Percentiles rank a stretch among this genome's conserved stretches.
Evolutionary conservation across 2,113 vertebrate species (phyloP).

Genomic region (Raja brachyura): DNA sequence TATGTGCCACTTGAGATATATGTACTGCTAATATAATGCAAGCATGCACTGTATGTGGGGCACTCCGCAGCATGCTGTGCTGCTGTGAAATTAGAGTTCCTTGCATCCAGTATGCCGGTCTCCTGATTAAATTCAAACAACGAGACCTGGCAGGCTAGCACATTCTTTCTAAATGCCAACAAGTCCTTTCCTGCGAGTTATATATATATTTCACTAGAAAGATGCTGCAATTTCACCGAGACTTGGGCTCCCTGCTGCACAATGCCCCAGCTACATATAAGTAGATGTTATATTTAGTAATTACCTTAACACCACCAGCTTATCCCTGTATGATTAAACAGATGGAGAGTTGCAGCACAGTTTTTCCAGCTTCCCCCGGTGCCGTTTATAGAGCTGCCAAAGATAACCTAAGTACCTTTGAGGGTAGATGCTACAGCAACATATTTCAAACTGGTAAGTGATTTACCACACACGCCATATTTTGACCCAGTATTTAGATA

Average conservation of each 20-base stretch:
- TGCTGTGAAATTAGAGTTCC: neutral
- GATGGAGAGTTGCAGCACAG: slow-evolving; percentile 36
- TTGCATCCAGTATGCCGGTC: neutral
- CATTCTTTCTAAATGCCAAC: slow-evolving; percentile 36
- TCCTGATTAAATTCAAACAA: slow-evolving; percentile 33
- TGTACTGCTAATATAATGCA: slow-evolving; percentile 22
- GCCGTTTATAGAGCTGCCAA: slow-evolving; percentile 37
- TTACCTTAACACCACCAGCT: slow-evolving; percentile 36
- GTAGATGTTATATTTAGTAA: slow-evolving; percentile 39
- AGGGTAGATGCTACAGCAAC: slow-evolving; percentile 33
- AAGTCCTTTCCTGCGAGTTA: slow-evolving; percentile 28
- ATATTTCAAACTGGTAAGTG: slow-evolving; percentile 38
- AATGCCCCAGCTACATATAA: slow-evolving; percentile 38
- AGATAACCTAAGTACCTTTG: slow-evolving; percentile 34
- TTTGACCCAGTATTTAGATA: slow-evolving; percentile 38
- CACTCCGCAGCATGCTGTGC: neutral
- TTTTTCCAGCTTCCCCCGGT: slow-evolving; percentile 37
- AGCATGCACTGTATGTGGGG: slow-evolving; percentile 23
- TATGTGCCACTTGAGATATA: slow-evolving; percentile 9
- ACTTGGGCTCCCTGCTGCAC: slow-evolving; percentile 33
- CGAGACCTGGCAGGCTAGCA: slow-evolving; percentile 23
- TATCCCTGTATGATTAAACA: slow-evolving; percentile 38
- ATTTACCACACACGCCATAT: slow-evolving; percentile 37
- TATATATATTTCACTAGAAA: slow-evolving; percentile 25
- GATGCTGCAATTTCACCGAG: slow-evolving; percentile 31